Evolutionary conservation across 2,888 invertebrate species (phyloP), one percentile per base, ranked within the genome.

Genomic region (Drosophila mettleri): DNA sequence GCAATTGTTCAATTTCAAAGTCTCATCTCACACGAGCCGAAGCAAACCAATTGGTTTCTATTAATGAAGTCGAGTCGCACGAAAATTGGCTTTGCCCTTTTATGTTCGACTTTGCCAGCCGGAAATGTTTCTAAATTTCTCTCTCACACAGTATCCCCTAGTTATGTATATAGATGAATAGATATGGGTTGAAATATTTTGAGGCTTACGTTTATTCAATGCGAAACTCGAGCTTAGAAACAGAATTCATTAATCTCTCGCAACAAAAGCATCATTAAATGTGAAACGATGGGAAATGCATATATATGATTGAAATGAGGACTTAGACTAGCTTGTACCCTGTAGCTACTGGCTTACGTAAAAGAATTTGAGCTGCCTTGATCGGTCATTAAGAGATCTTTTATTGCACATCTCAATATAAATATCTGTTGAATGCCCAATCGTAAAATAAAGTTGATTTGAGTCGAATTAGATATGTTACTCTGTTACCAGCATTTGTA

Each of bases 181-280:
- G 2, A 39, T 73, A n/a, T 48, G 10, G 33, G 10, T 58, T 31
- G 51, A 33, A 45, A 57, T 22, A 38, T 33, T 36, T 55, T 41
- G 38, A 31, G 29, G 27, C n/a, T 16, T 22, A 16, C 18, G 39
- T 27, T 36, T 58, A 57, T 55, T 54, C 60, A 52, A 55, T 68
- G 86, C 77, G 64, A 82, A 83, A 80, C 69, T 58, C 39, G 65
- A 64, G 65, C 60, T 74, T 49, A 45, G 66, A 45, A 66, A 60
- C 65, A 64, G 78, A 77, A 83, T 86, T 86, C 83, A 84, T 84
- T 88, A 88, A 88, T 84, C 89, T 84, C 62, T 20, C n/a, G 22
- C 39, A 22, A 68, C 75, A 72, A 75, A 70, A 77, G 68, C 66
- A 68, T 86, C 77, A 65, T 86, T 80, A 69, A 74, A 61, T 48